phyloP scores from a whole-genome alignment of 2,888 invertebrate genomes.

The Sarcophaga rosellei region DNA sequence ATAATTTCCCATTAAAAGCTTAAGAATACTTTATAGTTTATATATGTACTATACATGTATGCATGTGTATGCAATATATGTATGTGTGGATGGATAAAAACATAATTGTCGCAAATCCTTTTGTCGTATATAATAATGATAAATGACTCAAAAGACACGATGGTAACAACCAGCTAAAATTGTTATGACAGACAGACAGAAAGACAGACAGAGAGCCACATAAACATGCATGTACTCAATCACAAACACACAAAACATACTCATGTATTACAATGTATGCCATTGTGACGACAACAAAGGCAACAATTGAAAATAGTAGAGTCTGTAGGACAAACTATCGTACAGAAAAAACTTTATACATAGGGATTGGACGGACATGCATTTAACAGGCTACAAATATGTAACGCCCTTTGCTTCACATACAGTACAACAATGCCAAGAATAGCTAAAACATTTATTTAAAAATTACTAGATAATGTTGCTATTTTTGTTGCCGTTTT shows the following conservation, averaged over 20 bases:
- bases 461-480: constrained; percentile 17
- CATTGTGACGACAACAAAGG: background rate
- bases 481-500: background rate
- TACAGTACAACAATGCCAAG: background rate
- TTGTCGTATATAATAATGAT: constrained; percentile 65
- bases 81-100: constrained; percentile 1
- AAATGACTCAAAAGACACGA: constrained; percentile 56
- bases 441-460: constrained; percentile 31
- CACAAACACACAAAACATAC: background rate
- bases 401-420: constrained; percentile 24
- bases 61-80: too few relatives aligned
- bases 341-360: background rate
- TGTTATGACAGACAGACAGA: constrained; percentile 43
- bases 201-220: background rate
- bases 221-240: constrained; percentile 26
- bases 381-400: constrained; percentile 12
- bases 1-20: constrained; percentile 17
- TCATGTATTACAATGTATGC: background rate
- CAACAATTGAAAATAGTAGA: background rate
- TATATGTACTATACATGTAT: background rate
- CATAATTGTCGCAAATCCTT: constrained; percentile 67
- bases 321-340: background rate
- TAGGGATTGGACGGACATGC: background rate
- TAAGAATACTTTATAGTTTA: constrained; percentile 25
- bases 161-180: constrained; percentile 39